Evolutionary conservation across 35 echinoderm and acorn worm species (phyloP).

Genomic region (Patiria miniata): DNA sequence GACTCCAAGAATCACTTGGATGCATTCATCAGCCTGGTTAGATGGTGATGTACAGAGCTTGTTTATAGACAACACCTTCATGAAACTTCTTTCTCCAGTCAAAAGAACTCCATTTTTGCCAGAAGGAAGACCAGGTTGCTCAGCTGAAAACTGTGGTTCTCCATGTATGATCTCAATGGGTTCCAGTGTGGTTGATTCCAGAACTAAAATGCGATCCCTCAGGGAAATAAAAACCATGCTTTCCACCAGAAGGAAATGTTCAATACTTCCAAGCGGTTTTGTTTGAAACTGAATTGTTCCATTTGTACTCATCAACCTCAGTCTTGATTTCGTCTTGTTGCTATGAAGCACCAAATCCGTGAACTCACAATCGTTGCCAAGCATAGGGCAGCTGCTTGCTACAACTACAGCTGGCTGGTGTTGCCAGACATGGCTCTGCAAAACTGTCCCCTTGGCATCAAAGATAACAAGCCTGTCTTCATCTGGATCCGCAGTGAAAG

Average conservation of each 20-base stretch:
- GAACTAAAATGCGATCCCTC: not conserved
- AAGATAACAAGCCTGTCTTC: not conserved
- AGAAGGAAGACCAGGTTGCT: not conserved
- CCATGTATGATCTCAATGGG: not conserved
- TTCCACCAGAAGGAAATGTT: not conserved
- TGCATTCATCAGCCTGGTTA: not conserved
- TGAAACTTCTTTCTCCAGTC: not conserved
- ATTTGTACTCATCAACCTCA: not conserved
- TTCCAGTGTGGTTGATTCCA: conserved; percentile 2
- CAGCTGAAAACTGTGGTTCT: not conserved
- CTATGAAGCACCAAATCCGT: not conserved
- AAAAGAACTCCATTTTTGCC: not conserved
- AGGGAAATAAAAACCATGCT: conserved; percentile 7
- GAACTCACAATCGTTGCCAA: not conserved
- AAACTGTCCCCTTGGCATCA: not conserved
- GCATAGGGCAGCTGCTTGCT: not conserved
- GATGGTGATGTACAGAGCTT: not conserved
- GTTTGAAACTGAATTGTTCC: not conserved
- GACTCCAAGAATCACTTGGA: conserved; percentile 7
- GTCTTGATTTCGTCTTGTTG: not conserved
- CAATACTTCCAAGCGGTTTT: not conserved
- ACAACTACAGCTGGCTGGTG: not conserved
- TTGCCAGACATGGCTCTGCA: not conserved
- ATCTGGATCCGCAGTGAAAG: not conserved
- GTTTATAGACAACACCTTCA: not conserved